A percentile compares a stretch with the other conserved stretches of the same genome.
Conservation (phyloP, 2,797 vertebrate species). For the Octomys mimax region DNA sequence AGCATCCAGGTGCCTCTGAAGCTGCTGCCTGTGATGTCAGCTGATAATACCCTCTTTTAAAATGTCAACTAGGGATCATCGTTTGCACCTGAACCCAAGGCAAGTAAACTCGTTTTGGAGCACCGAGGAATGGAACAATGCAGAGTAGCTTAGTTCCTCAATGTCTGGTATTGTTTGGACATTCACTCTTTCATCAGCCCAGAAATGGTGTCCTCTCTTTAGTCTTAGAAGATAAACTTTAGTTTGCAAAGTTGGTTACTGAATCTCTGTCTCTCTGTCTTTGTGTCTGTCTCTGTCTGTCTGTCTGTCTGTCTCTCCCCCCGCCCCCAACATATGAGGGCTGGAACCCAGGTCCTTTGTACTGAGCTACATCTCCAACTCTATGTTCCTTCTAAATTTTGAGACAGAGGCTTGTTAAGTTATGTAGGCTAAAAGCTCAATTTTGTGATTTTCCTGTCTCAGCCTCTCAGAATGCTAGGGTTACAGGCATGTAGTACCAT, state of each 20-base stretch:
- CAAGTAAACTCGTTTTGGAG: not conserved
- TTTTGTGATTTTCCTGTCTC: not conserved
- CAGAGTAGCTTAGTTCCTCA: not conserved
- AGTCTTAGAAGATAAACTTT: not conserved
- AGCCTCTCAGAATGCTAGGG: not conserved
- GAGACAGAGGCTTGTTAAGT: not conserved
- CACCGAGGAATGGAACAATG: not conserved
- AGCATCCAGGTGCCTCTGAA: not conserved
- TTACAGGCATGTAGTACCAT: not conserved
- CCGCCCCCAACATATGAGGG: too few relatives aligned
- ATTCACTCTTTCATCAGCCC: not conserved
- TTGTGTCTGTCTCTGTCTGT: too few relatives aligned
- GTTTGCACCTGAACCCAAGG: constrained; percentile 4
- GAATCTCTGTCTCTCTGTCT: too few relatives aligned
- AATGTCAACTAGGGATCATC: not conserved
- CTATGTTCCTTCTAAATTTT: not conserved
- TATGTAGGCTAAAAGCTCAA: not conserved
- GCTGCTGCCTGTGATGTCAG: not conserved
- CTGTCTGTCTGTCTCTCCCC: not conserved
- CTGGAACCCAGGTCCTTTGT: not conserved
- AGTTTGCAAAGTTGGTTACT: not conserved
- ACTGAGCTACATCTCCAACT: not conserved
- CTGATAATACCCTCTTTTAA: not conserved
- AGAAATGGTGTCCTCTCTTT: not conserved
- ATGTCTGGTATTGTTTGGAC: not conserved